Percentiles rank a stretch among this genome's conserved stretches.
Evolutionary conservation across 2,888 invertebrate species (phyloP).

Genomic region (Lasioglossum pauxillum): DNA sequence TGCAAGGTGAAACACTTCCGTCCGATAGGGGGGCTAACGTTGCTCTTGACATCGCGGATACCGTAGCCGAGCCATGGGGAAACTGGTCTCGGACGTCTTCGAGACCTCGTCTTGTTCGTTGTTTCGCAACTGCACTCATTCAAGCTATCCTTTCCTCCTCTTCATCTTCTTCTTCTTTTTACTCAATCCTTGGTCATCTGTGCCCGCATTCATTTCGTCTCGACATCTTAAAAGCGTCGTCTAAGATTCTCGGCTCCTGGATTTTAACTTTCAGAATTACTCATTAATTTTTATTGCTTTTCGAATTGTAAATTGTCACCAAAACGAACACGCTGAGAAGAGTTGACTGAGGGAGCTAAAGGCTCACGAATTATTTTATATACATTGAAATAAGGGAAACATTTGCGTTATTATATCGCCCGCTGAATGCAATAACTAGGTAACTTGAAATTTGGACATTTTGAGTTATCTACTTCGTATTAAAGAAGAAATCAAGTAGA

Average conservation of each 20-base stretch:
- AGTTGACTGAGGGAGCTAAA: background rate
- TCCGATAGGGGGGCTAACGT: slow-evolving; percentile 25
- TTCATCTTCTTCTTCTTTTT: background rate
- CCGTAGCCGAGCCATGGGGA: background rate
- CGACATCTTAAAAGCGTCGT: background rate
- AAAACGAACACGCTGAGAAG: background rate
- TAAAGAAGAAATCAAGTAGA: no score
- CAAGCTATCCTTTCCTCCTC: background rate
- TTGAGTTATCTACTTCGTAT: no score
- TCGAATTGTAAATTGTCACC: background rate
- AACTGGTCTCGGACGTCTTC: background rate
- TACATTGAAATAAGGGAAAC: background rate
- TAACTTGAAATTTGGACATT: no score
- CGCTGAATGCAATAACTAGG: no score
- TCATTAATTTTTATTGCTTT: no score
- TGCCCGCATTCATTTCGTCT: background rate
- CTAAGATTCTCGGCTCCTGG: background rate
- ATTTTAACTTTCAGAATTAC: background rate
- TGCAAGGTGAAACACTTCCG: slow-evolving; percentile 59
- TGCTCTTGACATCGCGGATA: slow-evolving; percentile 16
- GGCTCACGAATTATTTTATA: background rate
- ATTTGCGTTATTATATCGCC: background rate
- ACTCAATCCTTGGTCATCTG: background rate
- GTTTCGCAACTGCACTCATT: background rate
- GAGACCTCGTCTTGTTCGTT: background rate